These are phyloP conservation scores for Pollimyrus isidori DNA, from an alignment of 2,113 vertebrate species.

Conservation along the genomic window DNA sequence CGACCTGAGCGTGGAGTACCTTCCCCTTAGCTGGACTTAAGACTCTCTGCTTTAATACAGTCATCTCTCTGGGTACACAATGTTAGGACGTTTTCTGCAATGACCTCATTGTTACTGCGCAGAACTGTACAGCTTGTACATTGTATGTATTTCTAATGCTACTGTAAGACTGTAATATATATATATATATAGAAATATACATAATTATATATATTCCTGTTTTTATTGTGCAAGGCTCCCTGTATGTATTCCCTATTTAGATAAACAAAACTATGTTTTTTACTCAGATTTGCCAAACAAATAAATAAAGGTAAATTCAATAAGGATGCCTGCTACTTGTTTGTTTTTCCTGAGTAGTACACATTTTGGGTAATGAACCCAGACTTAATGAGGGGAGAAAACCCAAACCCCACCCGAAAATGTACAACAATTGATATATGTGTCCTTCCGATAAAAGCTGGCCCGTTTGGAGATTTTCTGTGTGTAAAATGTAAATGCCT, in stretches of 20 bases:
- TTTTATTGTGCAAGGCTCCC: constrained; percentile 41
- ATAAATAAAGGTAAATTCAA: constrained; percentile 42
- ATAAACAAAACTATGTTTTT: constrained; percentile 52
- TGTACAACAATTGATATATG: background rate
- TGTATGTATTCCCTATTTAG: constrained; percentile 46
- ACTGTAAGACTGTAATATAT: constrained; percentile 44
- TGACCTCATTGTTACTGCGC: constrained; percentile 23
- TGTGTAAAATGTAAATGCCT: background rate
- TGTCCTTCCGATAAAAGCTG: background rate
- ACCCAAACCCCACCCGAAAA: background rate
- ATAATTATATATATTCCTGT: constrained; percentile 29
- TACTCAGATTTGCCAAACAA: constrained; percentile 42
- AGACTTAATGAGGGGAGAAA: background rate
- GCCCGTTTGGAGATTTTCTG: background rate
- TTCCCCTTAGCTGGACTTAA: constrained; percentile 1
- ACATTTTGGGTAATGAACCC: background rate
- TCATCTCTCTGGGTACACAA: constrained; percentile 24
- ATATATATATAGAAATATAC: constrained; percentile 27
- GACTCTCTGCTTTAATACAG: constrained; percentile 4
- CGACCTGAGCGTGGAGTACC: background rate
- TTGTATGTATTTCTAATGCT: constrained; percentile 41
- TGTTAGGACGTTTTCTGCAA: constrained; percentile 14
- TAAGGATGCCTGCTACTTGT: constrained; percentile 20
- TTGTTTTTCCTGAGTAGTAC: background rate
- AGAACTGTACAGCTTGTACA: constrained; percentile 44